phyloP scores from a whole-genome alignment of 2,113 vertebrate genomes.

The Rhagologus leucostigma region DNA sequence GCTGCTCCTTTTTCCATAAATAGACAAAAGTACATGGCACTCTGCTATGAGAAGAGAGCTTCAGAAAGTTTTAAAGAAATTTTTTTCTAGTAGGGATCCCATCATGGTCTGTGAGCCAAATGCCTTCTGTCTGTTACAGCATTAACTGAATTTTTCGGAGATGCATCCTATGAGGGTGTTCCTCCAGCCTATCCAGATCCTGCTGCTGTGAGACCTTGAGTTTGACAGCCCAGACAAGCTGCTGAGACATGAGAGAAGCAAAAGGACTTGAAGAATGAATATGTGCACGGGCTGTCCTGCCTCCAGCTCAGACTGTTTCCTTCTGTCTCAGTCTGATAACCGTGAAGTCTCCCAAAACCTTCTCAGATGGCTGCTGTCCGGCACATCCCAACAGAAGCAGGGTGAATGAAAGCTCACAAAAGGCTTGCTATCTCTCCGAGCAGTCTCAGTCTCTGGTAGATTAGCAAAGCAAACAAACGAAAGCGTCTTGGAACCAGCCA shows the following conservation, averaged over 20 bases:
- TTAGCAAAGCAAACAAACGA: conserved; percentile 51
- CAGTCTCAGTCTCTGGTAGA: conserved; percentile 43
- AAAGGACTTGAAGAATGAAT: background rate
- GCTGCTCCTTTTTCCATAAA: background rate
- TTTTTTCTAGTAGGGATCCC: background rate
- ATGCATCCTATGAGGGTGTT: background rate
- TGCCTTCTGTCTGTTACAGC: background rate
- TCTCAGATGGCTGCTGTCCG: conserved; percentile 27
- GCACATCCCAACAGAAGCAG: conserved; percentile 25
- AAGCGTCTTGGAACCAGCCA: conserved; percentile 24
- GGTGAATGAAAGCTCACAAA: conserved; percentile 5
- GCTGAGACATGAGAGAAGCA: background rate
- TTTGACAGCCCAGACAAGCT: background rate
- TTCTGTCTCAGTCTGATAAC: conserved; percentile 50
- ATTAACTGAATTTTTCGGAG: background rate
- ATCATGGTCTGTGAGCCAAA: background rate
- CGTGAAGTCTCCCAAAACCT: background rate
- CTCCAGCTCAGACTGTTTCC: conserved; percentile 16
- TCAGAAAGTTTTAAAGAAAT: background rate
- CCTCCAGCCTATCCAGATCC: background rate
- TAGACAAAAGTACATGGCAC: background rate
- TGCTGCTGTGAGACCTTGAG: background rate
- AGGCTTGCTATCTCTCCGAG: background rate
- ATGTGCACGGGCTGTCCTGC: background rate
- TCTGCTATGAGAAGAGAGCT: background rate